Evolutionary conservation across 2,797 vertebrate species (phyloP).

Genomic region (Eleutherodactylus coqui): DNA sequence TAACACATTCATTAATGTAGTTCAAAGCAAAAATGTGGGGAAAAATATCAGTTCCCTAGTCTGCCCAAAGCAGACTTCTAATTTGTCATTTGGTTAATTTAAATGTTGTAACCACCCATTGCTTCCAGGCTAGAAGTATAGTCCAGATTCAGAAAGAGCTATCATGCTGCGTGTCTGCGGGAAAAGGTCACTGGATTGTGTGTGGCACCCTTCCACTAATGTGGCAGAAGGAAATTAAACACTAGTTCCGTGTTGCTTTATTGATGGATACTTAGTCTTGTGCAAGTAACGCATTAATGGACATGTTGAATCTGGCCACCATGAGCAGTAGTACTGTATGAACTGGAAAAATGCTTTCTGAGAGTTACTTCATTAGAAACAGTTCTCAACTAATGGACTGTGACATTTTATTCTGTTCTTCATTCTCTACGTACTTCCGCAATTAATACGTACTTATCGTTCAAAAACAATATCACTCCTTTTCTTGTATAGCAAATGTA

Average conservation of each 20-base stretch:
- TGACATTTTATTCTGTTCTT: constrained; percentile 12
- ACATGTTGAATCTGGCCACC: constrained; percentile 22
- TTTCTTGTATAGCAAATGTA: neutral
- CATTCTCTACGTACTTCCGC: neutral
- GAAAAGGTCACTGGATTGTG: constrained; percentile 54
- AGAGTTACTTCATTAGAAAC: constrained; percentile 19
- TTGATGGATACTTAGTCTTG: constrained; percentile 37
- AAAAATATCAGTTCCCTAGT: constrained; percentile 36
- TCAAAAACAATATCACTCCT: neutral
- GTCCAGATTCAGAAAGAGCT: constrained; percentile 40
- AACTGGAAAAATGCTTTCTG: neutral
- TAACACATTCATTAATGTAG: constrained; percentile 44
- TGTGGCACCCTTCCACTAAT: constrained; percentile 32
- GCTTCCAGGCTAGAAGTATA: constrained; percentile 53
- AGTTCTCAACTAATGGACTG: constrained; percentile 4
- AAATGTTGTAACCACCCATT: constrained; percentile 4
- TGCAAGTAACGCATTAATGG: constrained; percentile 54
- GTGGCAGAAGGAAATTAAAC: constrained; percentile 50
- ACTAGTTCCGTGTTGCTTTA: constrained; percentile 46
- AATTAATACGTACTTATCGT: neutral
- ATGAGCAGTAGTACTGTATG: constrained; percentile 28
- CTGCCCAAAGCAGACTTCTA: constrained; percentile 53
- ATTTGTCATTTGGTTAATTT: constrained; percentile 38
- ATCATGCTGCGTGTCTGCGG: constrained; percentile 30
- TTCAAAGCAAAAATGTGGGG: constrained; percentile 60